These are phyloP conservation scores for Lymantria monacha DNA, from an alignment of 2,888 invertebrate genomes.

Conservation along the genomic window DNA sequence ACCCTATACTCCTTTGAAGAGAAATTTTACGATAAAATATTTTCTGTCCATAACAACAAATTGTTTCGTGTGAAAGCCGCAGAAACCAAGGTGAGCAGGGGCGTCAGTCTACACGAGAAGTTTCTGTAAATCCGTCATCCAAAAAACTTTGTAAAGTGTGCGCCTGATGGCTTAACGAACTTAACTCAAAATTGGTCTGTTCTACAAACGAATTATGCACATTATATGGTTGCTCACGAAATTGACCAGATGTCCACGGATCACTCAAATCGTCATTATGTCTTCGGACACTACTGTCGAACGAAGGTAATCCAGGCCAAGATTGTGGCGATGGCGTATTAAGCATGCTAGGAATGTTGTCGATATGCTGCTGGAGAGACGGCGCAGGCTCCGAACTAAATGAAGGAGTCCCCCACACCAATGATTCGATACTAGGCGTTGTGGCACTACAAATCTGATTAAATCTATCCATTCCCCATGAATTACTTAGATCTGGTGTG, in stretches of 20 bases:
- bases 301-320: conserved; percentile 61
- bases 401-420: conserved; percentile 60
- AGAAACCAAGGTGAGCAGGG: conserved; percentile 23
- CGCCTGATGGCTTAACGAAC: conserved; percentile 48
- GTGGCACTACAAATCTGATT: conserved; percentile 45
- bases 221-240: conserved; percentile 67
- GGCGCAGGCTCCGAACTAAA: conserved; percentile 43
- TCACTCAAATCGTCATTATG: conserved; percentile 53
- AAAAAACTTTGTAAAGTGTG: conserved; percentile 59
- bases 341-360: conserved; percentile 51
- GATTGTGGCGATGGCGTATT: conserved; percentile 62
- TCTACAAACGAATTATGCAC: conserved; percentile 67
- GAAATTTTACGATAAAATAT: conserved; percentile 23
- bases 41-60: conserved; percentile 34
- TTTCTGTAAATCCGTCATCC: conserved; percentile 65
- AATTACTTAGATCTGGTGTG: conserved; percentile 49
- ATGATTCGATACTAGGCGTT: conserved; percentile 55
- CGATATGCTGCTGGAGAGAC: conserved; percentile 40
- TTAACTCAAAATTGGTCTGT: conserved; percentile 67
- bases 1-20: conserved; percentile 38
- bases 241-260: conserved; percentile 70
- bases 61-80: conserved; percentile 23
- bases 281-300: conserved; percentile 52
- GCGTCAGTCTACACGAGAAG: conserved; percentile 72
- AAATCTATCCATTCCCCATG: conserved; percentile 64